A percentile compares a stretch with the other conserved stretches of the same genome.
These are phyloP conservation scores for Thereva unica DNA, from an alignment of 2,888 invertebrate species.

Conservation along the genomic window DNA sequence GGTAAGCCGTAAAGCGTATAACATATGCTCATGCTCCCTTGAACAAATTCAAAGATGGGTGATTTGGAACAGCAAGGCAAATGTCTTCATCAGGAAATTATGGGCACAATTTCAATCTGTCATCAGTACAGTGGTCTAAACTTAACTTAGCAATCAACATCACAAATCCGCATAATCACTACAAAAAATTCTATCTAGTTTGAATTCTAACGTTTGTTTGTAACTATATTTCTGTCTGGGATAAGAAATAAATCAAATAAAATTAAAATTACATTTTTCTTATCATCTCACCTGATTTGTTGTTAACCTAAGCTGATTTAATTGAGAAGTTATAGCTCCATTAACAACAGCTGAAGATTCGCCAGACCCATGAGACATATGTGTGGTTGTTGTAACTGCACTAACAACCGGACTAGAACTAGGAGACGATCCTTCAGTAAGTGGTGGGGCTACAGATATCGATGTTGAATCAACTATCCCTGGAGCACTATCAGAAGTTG, in stretches of 20 bases:
- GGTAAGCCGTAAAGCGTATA: too few species aligned
- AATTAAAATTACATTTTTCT: background rate
- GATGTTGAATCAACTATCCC: conserved; percentile 19
- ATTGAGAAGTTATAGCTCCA: conserved; percentile 28
- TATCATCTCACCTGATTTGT: conserved; percentile 34
- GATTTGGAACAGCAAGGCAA: too few species aligned
- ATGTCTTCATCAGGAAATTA: too few species aligned
- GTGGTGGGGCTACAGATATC: conserved; percentile 16
- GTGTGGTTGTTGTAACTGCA: conserved; percentile 34
- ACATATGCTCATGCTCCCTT: too few species aligned
- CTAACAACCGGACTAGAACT: conserved; percentile 39
- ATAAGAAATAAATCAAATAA: background rate
- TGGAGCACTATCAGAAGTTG: conserved; percentile 21
- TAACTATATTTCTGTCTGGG: background rate
- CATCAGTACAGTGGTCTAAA: too few species aligned
- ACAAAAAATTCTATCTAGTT: background rate
- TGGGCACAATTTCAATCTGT: too few species aligned
- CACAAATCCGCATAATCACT: too few species aligned
- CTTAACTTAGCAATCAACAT: too few species aligned
- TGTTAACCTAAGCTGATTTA: conserved; percentile 38
- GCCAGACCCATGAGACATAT: conserved; percentile 19
- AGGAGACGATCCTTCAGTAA: conserved; percentile 16
- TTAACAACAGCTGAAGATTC: conserved; percentile 16
- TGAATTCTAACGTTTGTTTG: background rate
- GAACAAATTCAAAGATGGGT: too few species aligned